A percentile compares a stretch with the other conserved stretches of the same genome.
These are phyloP conservation scores for Andrena dorsata DNA, from an alignment of 2,888 invertebrate genomes.

Conservation along the genomic window DNA sequence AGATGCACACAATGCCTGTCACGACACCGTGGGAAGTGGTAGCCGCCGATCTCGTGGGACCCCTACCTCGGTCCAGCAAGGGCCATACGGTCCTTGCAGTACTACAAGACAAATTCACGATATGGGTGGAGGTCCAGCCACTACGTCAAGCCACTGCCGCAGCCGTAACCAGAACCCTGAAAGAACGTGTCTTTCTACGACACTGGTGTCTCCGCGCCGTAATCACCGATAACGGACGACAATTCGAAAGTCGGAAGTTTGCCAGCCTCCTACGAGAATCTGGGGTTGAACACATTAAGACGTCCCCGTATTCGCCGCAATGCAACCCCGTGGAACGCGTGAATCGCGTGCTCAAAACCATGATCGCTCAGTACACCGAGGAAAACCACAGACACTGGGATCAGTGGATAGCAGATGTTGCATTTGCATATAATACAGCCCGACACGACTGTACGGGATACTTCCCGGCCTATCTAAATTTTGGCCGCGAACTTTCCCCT, in stretches of 20 bases:
- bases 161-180: slow-evolving; percentile 16
- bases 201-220: slow-evolving; percentile 32
- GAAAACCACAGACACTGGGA: too few species aligned
- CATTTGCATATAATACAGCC: not conserved
- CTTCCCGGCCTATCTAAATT: not conserved
- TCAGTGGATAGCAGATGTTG: not conserved
- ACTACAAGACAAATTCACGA: slow-evolving; percentile 63
- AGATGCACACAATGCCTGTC: slow-evolving; percentile 62
- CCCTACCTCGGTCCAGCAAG: slow-evolving; percentile 52
- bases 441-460: not conserved
- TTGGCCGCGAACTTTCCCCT: not conserved
- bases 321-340: slow-evolving; percentile 79
- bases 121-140: slow-evolving; percentile 60
- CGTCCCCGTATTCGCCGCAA: slow-evolving; percentile 56
- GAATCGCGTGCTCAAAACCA: not conserved
- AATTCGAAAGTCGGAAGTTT: too few species aligned
- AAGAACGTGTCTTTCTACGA: slow-evolving; percentile 23
- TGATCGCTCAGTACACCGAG: too few species aligned
- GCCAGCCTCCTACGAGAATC: too few species aligned
- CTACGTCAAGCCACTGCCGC: slow-evolving; percentile 58
- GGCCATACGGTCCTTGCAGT: slow-evolving; percentile 59
- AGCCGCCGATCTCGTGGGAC: slow-evolving; percentile 68
- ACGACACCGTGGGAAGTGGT: slow-evolving; percentile 55
- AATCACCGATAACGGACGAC: too few species aligned
- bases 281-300: too few species aligned